Percentiles rank a stretch among this genome's conserved stretches.
These are phyloP conservation scores for Lathamus discolor DNA, from an alignment of 2,113 vertebrate genomes.

Conservation along the genomic window DNA sequence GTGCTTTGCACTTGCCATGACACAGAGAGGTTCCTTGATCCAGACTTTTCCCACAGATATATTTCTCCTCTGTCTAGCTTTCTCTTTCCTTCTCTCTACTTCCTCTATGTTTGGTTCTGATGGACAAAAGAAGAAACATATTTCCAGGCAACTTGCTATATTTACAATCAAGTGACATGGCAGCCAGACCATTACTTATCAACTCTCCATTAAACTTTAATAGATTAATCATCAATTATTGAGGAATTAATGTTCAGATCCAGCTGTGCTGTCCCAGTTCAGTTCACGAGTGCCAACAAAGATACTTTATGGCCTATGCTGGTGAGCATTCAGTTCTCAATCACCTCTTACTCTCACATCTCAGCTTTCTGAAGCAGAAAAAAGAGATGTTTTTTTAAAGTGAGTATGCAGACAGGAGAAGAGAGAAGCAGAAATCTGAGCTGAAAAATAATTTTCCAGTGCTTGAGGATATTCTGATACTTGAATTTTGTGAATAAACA, in stretches of 20 bases:
- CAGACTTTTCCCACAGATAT: not conserved
- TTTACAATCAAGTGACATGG: slow-evolving; percentile 76
- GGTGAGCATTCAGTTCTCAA: slow-evolving; percentile 20
- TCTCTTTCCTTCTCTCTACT: not conserved
- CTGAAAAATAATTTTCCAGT: not conserved
- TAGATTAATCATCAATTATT: slow-evolving; percentile 82
- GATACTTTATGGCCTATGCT: slow-evolving; percentile 33
- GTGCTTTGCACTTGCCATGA: not conserved
- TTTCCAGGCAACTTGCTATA: slow-evolving; percentile 74
- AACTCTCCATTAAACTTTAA: slow-evolving; percentile 84
- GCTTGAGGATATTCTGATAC: not conserved
- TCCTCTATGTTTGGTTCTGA: not conserved
- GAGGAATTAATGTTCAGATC: slow-evolving; percentile 76
- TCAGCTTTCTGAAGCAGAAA: slow-evolving; percentile 34
- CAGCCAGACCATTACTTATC: slow-evolving; percentile 76
- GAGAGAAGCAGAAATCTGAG: not conserved
- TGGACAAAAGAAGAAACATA: slow-evolving; percentile 25
- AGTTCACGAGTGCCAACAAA: slow-evolving; percentile 43
- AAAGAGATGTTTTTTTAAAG: slow-evolving; percentile 6
- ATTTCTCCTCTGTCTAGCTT: not conserved
- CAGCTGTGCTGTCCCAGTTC: slow-evolving; percentile 80
- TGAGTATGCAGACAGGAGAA: not conserved
- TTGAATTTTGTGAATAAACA: not conserved
- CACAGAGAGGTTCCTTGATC: not conserved
- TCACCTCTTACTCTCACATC: not conserved